Evolutionary conservation across 1,140 invertebrate genomes (phyloP).

Genomic region (Episyrphus balteatus): DNA sequence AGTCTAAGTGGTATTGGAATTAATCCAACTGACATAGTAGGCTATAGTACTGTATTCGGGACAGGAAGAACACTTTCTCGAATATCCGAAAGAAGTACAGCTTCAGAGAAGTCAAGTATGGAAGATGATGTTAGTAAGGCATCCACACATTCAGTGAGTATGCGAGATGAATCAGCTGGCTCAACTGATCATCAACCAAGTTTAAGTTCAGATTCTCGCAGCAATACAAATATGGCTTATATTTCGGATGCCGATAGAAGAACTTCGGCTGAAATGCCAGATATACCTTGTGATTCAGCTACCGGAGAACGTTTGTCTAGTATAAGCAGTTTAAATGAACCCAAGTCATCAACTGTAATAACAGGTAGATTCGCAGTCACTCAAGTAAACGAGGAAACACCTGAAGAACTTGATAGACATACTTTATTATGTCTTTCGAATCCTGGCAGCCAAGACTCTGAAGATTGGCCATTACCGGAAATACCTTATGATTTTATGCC

Average conservation of each 20-base stretch:
- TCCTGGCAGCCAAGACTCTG: constrained; percentile 50
- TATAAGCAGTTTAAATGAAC: constrained; percentile 36
- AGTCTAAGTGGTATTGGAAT: constrained; percentile 41
- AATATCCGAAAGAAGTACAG: constrained; percentile 77
- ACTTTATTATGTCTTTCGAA: constrained; percentile 34
- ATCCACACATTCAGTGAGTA: constrained; percentile 61
- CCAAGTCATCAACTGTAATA: constrained; percentile 38
- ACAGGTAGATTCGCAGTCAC: constrained; percentile 35
- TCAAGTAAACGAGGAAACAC: constrained; percentile 26
- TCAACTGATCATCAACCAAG: constrained; percentile 77
- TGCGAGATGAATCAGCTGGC: constrained; percentile 69
- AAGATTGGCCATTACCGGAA: constrained; percentile 57
- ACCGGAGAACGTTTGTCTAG: constrained; percentile 31
- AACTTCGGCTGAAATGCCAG: constrained; percentile 69
- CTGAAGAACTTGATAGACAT: constrained; percentile 23
- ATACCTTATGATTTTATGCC: constrained; percentile 41
- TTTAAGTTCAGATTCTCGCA: constrained; percentile 67
- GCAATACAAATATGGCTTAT: constrained; percentile 52
- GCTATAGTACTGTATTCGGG: constrained; percentile 57
- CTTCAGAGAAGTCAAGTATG: constrained; percentile 66
- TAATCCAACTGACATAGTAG: constrained; percentile 53
- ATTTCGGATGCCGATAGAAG: constrained; percentile 64
- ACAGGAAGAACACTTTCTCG: constrained; percentile 64
- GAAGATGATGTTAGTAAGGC: constrained; percentile 77
- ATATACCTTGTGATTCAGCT: constrained; percentile 61